phyloP scores from a whole-genome alignment of 2,888 invertebrate species.

The Tenthredo mesomela region DNA sequence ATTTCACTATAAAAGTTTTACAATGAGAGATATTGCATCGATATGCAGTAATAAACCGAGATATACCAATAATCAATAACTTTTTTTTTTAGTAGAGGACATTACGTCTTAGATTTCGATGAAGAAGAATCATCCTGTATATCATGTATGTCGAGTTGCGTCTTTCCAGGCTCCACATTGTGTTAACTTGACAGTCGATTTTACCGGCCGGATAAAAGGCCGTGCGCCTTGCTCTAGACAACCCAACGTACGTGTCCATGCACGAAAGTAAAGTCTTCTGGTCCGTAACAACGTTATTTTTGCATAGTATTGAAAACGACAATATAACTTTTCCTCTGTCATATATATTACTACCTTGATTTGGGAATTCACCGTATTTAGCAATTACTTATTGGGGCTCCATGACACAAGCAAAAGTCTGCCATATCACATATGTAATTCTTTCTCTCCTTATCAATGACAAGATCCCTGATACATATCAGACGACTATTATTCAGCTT shows the following conservation, averaged over 20 bases:
- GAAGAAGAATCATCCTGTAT: too few species aligned
- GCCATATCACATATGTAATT: neutral
- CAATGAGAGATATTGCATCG: too few species aligned
- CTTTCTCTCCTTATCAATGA: neutral
- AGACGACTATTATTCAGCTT: neutral
- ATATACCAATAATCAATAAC: too few species aligned
- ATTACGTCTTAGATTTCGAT: too few species aligned
- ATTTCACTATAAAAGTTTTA: too few species aligned
- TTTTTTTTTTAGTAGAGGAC: too few species aligned
- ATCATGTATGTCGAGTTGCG: neutral
- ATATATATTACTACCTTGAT: neutral
- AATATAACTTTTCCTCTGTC: neutral
- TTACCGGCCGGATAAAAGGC: neutral
- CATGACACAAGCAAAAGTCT: neutral
- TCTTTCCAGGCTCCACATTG: neutral
- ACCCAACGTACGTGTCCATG: neutral
- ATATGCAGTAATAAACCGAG: too few species aligned
- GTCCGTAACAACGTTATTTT: neutral
- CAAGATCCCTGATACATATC: neutral
- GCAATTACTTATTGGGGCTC: neutral
- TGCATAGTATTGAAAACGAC: neutral
- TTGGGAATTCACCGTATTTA: neutral
- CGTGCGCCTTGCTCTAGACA: neutral
- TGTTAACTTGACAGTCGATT: neutral
- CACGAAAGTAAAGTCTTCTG: neutral